Evolutionary conservation across 2,113 vertebrate species (phyloP), one percentile per base, ranked within the genome.

Genomic region (Dromaius novaehollandiae): DNA sequence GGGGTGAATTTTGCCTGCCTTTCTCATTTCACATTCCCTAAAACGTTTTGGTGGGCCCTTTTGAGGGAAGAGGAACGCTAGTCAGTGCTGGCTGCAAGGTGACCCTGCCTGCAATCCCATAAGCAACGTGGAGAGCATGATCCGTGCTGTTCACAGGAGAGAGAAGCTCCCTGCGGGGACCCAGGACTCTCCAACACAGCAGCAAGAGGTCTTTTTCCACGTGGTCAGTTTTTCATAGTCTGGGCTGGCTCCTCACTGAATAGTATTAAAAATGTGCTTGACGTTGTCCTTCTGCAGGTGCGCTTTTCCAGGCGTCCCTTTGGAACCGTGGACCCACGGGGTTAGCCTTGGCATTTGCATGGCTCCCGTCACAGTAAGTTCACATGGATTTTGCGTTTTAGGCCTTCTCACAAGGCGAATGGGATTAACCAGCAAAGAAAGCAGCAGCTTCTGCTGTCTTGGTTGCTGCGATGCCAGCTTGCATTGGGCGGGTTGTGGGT

Each of bases 71-170:
- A 16, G 9, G 5, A 50, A 11, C 7, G 3, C 28, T 7, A 11
- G 13, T 25, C 73, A 22, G 20, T 8, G 10, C 13, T 30, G 77
- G 13, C 40, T 56, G 40, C 55, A 24, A 11, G 0, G 8, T n/a
- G 66, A 30, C 58, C 2, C 46, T 75, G 24, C 61, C 55, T 30
- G 64, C 26, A 8, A 1, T 40, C 76, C 28, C 7, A 0, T 8
- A 15, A n/a, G 48, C 53, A 53, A 9, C 12, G 14, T 21, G n/a
- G 86, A n/a, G 20, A 85, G 9, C 5, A 0, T 28, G 74, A 53
- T 48, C 46, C n/a, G 42, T 68, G 42, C 42, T 66, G 26, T 42
- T 58, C 42, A 7, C 21, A 15, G 32, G 36, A 32, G 42, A 42
- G 11, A 14, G 32, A 51, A 69, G 38, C 10, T 70, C 16, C 46